Evolutionary conservation across 2,113 vertebrate species (phyloP).

Genomic region (Sitta europaea): DNA sequence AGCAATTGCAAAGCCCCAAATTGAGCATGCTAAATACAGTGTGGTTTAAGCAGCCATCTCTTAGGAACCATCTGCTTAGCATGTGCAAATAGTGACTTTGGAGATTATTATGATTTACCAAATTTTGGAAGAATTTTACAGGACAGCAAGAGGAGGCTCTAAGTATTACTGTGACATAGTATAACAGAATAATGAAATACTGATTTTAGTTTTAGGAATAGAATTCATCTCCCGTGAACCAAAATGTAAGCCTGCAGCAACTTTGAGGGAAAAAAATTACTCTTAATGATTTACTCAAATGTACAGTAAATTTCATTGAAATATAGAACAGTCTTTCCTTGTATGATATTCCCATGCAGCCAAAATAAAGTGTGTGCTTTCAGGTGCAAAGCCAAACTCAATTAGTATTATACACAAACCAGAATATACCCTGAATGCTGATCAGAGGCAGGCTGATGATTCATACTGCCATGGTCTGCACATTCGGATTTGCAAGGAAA

Average conservation of each 20-base stretch:
- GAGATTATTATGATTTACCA: slow-evolving; percentile 24
- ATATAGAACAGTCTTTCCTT: not conserved
- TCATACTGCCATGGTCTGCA: slow-evolving; percentile 59
- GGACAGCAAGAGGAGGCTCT: not conserved
- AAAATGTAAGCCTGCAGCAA: not conserved
- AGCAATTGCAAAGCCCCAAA: slow-evolving; percentile 54
- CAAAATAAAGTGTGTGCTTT: slow-evolving; percentile 39
- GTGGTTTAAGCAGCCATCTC: slow-evolving; percentile 45
- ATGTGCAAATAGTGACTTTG: slow-evolving; percentile 55
- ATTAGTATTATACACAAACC: slow-evolving; percentile 51
- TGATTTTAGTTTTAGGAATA: not conserved
- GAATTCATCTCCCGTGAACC: not conserved
- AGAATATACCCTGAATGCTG: slow-evolving; percentile 55
- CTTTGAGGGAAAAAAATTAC: not conserved
- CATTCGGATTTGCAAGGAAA: slow-evolving; percentile 35
- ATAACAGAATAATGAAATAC: slow-evolving; percentile 9
- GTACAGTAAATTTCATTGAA: slow-evolving; percentile 12
- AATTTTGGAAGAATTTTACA: slow-evolving; percentile 28
- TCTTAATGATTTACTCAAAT: not conserved
- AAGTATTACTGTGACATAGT: not conserved
- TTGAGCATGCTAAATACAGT: slow-evolving; percentile 16
- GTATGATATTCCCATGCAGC: slow-evolving; percentile 11
- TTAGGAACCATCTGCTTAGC: slow-evolving; percentile 47
- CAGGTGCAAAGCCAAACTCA: slow-evolving; percentile 62
- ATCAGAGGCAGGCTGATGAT: slow-evolving; percentile 61